phyloP scores from a whole-genome alignment of 1,140 invertebrate species.

The Gonatopus flavifemur region DNA sequence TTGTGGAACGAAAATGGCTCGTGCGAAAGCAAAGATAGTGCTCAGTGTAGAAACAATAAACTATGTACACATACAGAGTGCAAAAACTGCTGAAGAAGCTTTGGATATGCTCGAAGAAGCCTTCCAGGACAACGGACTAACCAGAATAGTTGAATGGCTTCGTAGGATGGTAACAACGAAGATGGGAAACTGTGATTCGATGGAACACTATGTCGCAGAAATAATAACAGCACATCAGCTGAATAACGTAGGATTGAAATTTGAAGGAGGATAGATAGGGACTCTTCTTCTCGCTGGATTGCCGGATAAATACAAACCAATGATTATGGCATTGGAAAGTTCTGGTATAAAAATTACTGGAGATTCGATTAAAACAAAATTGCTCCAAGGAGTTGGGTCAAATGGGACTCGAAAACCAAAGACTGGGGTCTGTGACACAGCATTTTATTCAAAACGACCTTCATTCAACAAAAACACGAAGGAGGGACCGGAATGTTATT shows the following conservation, averaged over 20 bases:
- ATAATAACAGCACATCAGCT: neutral
- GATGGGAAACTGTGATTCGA: neutral
- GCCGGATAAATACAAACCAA: slow-evolving; percentile 45
- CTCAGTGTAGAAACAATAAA: neutral
- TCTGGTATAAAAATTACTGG: slow-evolving; percentile 37
- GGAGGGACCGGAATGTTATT: neutral
- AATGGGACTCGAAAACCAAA: neutral
- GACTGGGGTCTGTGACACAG: neutral
- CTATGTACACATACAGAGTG: neutral
- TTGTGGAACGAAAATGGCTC: slow-evolving; percentile 15
- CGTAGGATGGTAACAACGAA: neutral
- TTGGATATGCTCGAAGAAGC: neutral
- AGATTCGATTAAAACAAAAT: slow-evolving; percentile 47
- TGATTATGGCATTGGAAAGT: slow-evolving; percentile 51
- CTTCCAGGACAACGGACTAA: neutral
- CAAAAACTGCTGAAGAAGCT: neutral
- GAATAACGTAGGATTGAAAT: slow-evolving; percentile 18
- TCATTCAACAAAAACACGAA: neutral
- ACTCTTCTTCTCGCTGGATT: slow-evolving; percentile 43
- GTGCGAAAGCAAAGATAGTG: neutral
- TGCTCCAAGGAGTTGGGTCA: slow-evolving; percentile 45
- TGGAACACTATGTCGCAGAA: neutral
- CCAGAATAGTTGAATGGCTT: neutral
- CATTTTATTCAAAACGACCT: neutral
- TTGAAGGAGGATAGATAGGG: slow-evolving; percentile 42